Conservation (phyloP, 2,888 invertebrate species). For the Rhyacophila evoluta region DNA sequence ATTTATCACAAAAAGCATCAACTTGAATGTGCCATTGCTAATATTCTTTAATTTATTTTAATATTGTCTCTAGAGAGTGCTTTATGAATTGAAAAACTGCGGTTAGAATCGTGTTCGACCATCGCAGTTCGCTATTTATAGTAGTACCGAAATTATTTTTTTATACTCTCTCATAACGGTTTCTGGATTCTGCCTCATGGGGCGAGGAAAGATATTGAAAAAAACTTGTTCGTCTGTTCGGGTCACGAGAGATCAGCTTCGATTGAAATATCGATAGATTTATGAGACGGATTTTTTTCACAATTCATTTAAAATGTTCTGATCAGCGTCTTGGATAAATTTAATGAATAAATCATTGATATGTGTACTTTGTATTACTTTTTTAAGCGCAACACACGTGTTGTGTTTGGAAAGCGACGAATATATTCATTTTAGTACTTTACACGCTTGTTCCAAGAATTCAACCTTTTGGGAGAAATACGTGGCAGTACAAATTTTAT, state of each 20-base stretch:
- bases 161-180: background rate
- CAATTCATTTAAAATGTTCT: too few relatives aligned
- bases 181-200: constrained; percentile 7
- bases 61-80: constrained; percentile 3
- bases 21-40: background rate
- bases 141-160: constrained; percentile 13
- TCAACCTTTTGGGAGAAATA: too few relatives aligned
- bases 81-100: constrained; percentile 22
- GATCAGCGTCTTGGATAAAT: too few relatives aligned
- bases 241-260: constrained; percentile 10
- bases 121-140: constrained; percentile 2
- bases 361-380: too few relatives aligned
- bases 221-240: background rate
- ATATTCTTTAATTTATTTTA: background rate
- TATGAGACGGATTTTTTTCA: too few relatives aligned
- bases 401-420: too few relatives aligned
- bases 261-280: constrained; percentile 6
- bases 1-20: too few relatives aligned
- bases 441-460: too few relatives aligned
- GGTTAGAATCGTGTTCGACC: constrained; percentile 18
- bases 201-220: background rate
- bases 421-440: too few relatives aligned
- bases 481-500: too few relatives aligned
- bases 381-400: too few relatives aligned
- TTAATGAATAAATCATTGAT: too few relatives aligned